Percentiles rank a stretch among this genome's conserved stretches.
These are phyloP conservation scores for Idaea straminata DNA, from an alignment of 2,888 invertebrate species.

Conservation along the genomic window DNA sequence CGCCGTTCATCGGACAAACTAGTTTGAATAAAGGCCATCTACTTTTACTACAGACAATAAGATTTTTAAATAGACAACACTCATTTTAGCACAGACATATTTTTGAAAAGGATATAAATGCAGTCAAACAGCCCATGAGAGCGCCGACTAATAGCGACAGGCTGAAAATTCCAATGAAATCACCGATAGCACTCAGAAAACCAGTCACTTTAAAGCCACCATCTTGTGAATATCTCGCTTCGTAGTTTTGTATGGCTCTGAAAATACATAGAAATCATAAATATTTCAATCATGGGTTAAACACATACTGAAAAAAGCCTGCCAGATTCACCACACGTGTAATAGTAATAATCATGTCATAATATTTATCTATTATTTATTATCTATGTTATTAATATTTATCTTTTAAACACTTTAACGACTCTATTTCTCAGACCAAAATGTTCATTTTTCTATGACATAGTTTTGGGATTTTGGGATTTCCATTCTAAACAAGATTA, in stretches of 20 bases:
- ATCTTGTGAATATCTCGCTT: conserved; percentile 89
- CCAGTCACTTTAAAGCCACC: conserved; percentile 94
- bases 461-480: not conserved
- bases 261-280: conserved; percentile 11
- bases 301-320: no score
- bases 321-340: no score
- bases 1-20: no score
- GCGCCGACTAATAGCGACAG: conserved; percentile 95
- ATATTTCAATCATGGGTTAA: no score
- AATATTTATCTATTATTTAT: no score
- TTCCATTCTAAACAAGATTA: not conserved
- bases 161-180: conserved; percentile 95
- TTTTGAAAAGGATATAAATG: conserved; percentile 91
- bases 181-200: conserved; percentile 92
- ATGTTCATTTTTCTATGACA: not conserved
- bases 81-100: not conserved
- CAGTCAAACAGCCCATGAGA: conserved; percentile 95
- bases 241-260: conserved; percentile 94
- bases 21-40: no score
- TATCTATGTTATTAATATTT: not conserved
- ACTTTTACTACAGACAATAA: no score
- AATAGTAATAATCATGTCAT: no score
- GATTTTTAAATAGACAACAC: no score
- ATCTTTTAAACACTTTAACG: not conserved
- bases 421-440: not conserved